Percentiles rank a stretch among this genome's conserved stretches.
These are phyloP conservation scores for Harpagifer antarcticus DNA, from an alignment of 2,797 vertebrate genomes.

Conservation along the genomic window DNA sequence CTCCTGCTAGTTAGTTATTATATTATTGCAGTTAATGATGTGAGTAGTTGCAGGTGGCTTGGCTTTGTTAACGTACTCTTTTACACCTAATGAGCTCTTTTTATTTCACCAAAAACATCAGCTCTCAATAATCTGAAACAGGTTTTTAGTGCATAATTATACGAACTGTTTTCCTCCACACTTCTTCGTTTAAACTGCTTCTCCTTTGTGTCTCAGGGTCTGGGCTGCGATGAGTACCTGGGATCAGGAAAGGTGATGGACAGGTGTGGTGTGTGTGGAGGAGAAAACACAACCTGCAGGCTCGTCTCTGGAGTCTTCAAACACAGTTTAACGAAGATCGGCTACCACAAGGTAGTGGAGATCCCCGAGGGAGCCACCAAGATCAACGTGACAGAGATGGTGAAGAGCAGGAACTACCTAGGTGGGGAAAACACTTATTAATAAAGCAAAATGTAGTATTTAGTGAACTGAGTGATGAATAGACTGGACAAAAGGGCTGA, in stretches of 20 bases:
- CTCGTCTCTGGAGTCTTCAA: conserved; percentile 94
- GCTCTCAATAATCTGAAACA: background rate
- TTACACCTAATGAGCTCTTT: conserved; percentile 5
- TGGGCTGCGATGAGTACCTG: conserved; percentile 94
- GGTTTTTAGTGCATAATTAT: background rate
- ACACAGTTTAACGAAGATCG: conserved; percentile 91
- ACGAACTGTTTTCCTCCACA: conserved; percentile 2
- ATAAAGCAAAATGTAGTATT: background rate
- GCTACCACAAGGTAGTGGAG: conserved; percentile 98
- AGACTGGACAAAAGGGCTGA: too few species aligned
- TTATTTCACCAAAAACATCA: background rate
- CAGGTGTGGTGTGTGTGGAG: conserved; percentile 96
- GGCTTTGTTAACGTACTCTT: conserved; percentile 23
- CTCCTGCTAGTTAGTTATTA: conserved; percentile 32
- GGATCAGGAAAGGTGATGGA: conserved; percentile 94
- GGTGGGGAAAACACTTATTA: conserved; percentile 82
- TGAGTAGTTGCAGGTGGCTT: conserved; percentile 6
- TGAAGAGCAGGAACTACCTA: conserved; percentile 97
- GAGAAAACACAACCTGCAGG: conserved; percentile 92
- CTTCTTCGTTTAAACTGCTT: background rate
- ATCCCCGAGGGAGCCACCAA: conserved; percentile 97
- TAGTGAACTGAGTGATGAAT: too few species aligned
- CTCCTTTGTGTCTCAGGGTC: conserved; percentile 82
- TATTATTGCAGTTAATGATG: conserved; percentile 28
- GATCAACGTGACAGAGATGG: conserved; percentile 97